Evolutionary conservation across 2,797 vertebrate genomes (phyloP), one percentile per base, ranked within the genome.

Genomic region (Pseudotriccus pelzelni): DNA sequence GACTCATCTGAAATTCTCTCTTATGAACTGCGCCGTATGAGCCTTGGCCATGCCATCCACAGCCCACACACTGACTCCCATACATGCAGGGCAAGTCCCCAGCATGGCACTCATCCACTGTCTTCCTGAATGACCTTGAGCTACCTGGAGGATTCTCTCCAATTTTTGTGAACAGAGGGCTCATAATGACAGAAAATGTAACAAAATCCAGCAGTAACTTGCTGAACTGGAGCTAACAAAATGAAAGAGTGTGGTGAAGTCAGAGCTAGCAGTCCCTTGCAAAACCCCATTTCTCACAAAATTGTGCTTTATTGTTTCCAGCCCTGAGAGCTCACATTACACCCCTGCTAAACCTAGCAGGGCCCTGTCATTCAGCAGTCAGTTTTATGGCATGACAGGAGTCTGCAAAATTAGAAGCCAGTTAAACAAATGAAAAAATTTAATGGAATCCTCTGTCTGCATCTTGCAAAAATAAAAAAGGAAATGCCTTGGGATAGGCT

Each of bases 271-370:
- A 59, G 9, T 28, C 70, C 53, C 86, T 94, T 72, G 79, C 81
- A 93, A 93, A 94, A 91, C 62, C 81, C 62, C 18, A 17, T 32
- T 91, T 90, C 95, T 95, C 89, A 75, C 87, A 97, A 97, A 95
- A 96, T 91, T 87, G 34, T 82, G 52, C 37, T 97, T 97, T 95
- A 97, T 97, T 97, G 89, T 95, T 97, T 95, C 91, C 97, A 96
- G 84, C 50, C 67, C 81, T 84, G 53, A 67, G 39, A 95, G 92
- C 63, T 97, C 95, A 50, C 78, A n/a, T 93, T 95, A 94, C 83
- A 67, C 56, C 41, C 41, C 46, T 58, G 60, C 56, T 47, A 70
- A 90, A 83, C 50, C 93, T 93, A 83, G 76, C 80, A 90, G 56
- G 46, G 37, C 44, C 63, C 88, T 90, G 88, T 94, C 91, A 92